Conservation (phyloP, 2,888 invertebrate genomes). For the Oxytorus armatus region DNA sequence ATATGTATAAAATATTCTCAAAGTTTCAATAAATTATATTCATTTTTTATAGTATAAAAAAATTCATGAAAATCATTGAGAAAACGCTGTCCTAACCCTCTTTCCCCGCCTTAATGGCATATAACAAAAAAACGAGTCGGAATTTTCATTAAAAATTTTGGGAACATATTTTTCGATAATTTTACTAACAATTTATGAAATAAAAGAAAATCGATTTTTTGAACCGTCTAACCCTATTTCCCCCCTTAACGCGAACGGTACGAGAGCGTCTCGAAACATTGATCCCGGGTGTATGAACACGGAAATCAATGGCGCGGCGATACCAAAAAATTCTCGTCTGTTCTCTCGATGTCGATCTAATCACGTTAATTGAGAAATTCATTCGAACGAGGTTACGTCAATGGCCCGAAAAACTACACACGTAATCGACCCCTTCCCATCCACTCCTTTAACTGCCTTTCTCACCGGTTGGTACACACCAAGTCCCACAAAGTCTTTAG, state of each 20-base stretch:
- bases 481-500: constrained; percentile 41
- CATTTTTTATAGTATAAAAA: no score
- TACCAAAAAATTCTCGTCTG: constrained; percentile 7
- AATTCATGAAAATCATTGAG: no score
- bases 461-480: constrained; percentile 34
- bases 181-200: no score
- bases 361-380: constrained; percentile 61
- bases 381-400: constrained; percentile 64
- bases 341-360: constrained; percentile 41
- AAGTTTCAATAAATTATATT: no score
- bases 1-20: no score
- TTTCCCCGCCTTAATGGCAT: no score
- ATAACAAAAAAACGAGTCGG: no score
- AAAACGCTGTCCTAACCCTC: no score
- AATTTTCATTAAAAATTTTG: no score
- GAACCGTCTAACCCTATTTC: no score
- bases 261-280: constrained; percentile 38
- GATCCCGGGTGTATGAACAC: constrained; percentile 21
- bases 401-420: constrained; percentile 64
- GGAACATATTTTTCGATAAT: no score
- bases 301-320: constrained; percentile 44
- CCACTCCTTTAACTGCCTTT: constrained; percentile 50
- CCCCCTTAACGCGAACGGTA: constrained; percentile 70
- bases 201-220: no score
- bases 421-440: constrained; percentile 69